These are phyloP conservation scores for Micromys minutus DNA, from an alignment of 2,113 vertebrate species.

Conservation along the genomic window DNA sequence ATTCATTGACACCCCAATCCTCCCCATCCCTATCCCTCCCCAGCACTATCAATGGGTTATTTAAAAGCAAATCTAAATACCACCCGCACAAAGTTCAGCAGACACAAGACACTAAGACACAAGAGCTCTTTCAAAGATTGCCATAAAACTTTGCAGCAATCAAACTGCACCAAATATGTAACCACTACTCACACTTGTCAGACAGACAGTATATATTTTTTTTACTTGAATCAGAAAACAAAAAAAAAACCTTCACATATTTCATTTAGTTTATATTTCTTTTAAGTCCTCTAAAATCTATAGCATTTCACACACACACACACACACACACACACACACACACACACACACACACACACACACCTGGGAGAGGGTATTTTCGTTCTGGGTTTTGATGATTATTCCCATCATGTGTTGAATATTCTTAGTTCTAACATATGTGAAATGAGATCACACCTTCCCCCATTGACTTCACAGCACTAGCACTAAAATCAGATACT, in stretches of 20 bases:
- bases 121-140: neutral
- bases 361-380: neutral
- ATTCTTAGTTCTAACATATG: neutral
- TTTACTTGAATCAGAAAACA: neutral
- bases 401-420: neutral
- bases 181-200: constrained; percentile 5
- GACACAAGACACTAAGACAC: neutral
- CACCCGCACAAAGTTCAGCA: neutral
- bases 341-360: neutral
- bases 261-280: neutral
- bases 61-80: constrained; percentile 29
- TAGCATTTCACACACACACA: neutral
- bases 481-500: neutral
- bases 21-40: no score
- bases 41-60: neutral
- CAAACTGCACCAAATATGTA: constrained; percentile 13
- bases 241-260: neutral
- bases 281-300: neutral
- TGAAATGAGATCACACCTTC: neutral
- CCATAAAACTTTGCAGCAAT: neutral
- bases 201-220: neutral
- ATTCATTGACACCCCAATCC: neutral
- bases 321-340: no score
- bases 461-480: neutral
- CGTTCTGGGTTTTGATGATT: neutral